Evolutionary conservation across 2,888 invertebrate genomes (phyloP), one percentile per base, ranked within the genome.

Genomic region (Calliphora vomitoria): DNA sequence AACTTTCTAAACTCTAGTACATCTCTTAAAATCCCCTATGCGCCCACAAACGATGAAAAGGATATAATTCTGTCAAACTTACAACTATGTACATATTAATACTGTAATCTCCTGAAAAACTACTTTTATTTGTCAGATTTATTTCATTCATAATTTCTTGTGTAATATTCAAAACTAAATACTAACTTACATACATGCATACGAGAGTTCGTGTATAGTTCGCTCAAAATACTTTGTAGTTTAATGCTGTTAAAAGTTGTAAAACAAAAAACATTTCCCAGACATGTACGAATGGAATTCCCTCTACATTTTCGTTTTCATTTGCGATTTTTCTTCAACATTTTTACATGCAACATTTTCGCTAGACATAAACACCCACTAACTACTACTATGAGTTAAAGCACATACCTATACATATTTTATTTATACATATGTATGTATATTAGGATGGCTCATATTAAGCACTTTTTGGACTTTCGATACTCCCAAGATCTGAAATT

Each of bases 281-380:
- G 20, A 25, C 74, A 82, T 66, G 74, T 58, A 81, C 62, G 18
- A 18, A 62, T n/a, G 38, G 44, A 25, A 68, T 69, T 44, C 47
- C 50, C 20, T 50, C 18, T 50, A 38, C n/a, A 15, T 68, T 75
- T 75, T 66, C 38, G 8, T 31, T 82, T 82, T 82, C n/a, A 44
- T 75, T 81, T 81, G 20, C 53, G 18, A 53, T 64, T 71, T 72
- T 81, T 81, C 41, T n/a, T 38, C 53, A 13, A 38, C 53, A 74
- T 55, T 82, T 75, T 82, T 82, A 50, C 74, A 68, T 82, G 82
- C 68, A 82, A 82, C 47, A 75, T 41, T 68, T 82, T 82, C 55
- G 44, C 20, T 11, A 66, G 20, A 66, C 55, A 55, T 74, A 60
- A 66, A 74, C 72, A 74, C 25, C 81, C 53, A 64, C 53, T 18